Base-by-base conservation (phyloP, 30 jellyfish, hydroid and myxozoan genomes). In the Nemopilema nomurai region DNA sequence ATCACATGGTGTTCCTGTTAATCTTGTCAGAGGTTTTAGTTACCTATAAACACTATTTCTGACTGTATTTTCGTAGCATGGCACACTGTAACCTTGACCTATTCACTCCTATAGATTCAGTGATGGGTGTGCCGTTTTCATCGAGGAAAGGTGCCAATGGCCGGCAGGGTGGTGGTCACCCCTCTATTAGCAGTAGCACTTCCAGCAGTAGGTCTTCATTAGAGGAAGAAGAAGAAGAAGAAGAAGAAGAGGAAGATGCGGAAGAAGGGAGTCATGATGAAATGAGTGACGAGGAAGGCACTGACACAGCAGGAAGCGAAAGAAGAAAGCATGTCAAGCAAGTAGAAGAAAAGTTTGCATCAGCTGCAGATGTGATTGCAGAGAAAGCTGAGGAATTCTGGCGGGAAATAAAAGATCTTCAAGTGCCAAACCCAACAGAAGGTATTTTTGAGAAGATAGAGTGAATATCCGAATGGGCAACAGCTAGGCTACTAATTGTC, bases 301-400 rank as follows among this genome's bases (percentile, higher is more conserved):
- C 9, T 41, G n/a, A 41, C 57, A 41, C 6, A 41, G 57, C 57
- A 13, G 6, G 57, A 13, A 41, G 13, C 6, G 13, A 41, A 13
- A 13, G 57, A 41, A 41, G 13, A 6, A 41, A 41, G 13, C 57
- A 13, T 6, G 57, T 41, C 13, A 41, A 41, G 57, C n/a, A n/a
- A n/a, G 57, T 13, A 3, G 57, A 41, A 41, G 57, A 33, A 31
- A 23, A 73, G 16, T 23, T 73, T 31, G 8, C 69, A 8, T 41
- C 83, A 17, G 68, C 83, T 31, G 68, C 66, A 1, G 70, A 73
- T 8, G 31, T 32, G 69, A 73, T 73, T 1, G 4, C 33, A 31
- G 83, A 73, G 24, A 73, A 73, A 73, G 83, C 83, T 29, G 51
- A 73, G 49, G 83, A 73, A 4, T 73, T 73, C 25, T 33, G 83